These are phyloP conservation scores for Nomada ruficornis DNA, from an alignment of 2,888 invertebrate species.

Conservation along the genomic window DNA sequence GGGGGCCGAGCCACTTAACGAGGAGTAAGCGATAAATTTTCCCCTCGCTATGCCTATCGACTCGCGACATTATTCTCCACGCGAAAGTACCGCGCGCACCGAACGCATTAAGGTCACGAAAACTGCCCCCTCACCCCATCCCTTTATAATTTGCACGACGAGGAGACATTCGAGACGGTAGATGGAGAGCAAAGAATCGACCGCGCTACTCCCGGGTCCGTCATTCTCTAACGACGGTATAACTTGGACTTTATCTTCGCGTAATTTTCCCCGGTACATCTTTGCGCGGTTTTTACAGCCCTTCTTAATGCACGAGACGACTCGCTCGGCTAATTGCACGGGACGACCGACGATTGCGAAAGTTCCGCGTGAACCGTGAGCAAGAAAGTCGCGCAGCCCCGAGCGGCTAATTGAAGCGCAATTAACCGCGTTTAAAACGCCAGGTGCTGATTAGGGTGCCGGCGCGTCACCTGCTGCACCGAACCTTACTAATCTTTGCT, in stretches of 20 bases:
- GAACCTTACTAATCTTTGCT: conserved; percentile 66
- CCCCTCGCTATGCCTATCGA: background rate
- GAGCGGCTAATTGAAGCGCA: conserved; percentile 73
- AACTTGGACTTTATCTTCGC: conserved; percentile 66
- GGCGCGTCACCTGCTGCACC: conserved; percentile 32
- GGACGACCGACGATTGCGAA: conserved; percentile 60
- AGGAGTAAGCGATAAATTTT: conserved; percentile 18
- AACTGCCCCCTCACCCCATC: conserved; percentile 2
- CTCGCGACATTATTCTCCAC: conserved; percentile 5
- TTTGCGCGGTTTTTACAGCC: conserved; percentile 58
- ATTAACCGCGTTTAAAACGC: conserved; percentile 74
- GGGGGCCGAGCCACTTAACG: conserved; percentile 8
- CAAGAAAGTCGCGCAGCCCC: conserved; percentile 59
- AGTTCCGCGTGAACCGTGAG: conserved; percentile 46
- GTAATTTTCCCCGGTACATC: conserved; percentile 59
- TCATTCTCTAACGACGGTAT: conserved; percentile 60
- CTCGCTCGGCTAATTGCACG: conserved; percentile 63
- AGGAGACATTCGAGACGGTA: background rate
- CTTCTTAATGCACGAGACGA: conserved; percentile 57
- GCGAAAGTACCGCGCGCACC: conserved; percentile 14
- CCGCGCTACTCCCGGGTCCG: background rate
- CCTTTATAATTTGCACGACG: conserved; percentile 27
- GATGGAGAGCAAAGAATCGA: background rate
- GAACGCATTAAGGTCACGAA: conserved; percentile 47
- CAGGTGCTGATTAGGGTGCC: conserved; percentile 66